A percentile compares a stretch with the other conserved stretches of the same genome.
Conservation (phyloP, 2,888 invertebrate species). For the Papilio gigon region DNA sequence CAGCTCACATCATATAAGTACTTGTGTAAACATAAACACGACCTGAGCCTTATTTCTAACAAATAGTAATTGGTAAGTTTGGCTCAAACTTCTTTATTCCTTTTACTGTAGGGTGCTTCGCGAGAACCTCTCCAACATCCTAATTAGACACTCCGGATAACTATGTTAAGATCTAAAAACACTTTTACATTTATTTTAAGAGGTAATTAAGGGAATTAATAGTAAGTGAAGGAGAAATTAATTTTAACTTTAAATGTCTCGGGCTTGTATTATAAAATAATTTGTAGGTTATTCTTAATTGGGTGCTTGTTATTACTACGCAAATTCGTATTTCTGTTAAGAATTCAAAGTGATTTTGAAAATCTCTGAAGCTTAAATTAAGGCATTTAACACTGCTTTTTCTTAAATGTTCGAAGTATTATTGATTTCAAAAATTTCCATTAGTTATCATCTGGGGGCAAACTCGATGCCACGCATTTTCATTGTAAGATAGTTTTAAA, state of each 20-base stretch:
- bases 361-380: slow-evolving; percentile 15
- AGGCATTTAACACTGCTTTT: slow-evolving; percentile 39
- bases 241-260: neutral
- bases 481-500: slow-evolving; percentile 52
- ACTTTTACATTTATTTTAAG: slow-evolving; percentile 1
- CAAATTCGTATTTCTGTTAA: slow-evolving; percentile 2
- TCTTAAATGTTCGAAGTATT: slow-evolving; percentile 39
- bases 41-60: neutral
- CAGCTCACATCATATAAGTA: neutral
- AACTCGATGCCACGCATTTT: slow-evolving; percentile 52
- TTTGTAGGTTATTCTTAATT: slow-evolving; percentile 15
- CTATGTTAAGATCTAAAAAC: slow-evolving; percentile 19
- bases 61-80: neutral
- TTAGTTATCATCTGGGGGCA: slow-evolving; percentile 47
- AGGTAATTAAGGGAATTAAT: slow-evolving; percentile 2
- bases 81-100: neutral
- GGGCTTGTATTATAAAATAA: neutral
- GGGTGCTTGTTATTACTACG: neutral
- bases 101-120: neutral
- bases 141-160: slow-evolving; percentile 4
- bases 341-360: slow-evolving; percentile 8
- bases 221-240: neutral
- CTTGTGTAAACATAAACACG: neutral
- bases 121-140: neutral
- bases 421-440: slow-evolving; percentile 44